Evolutionary conservation across 2,113 vertebrate genomes (phyloP), one percentile per base, ranked within the genome.

Genomic region (Bubo bubo): DNA sequence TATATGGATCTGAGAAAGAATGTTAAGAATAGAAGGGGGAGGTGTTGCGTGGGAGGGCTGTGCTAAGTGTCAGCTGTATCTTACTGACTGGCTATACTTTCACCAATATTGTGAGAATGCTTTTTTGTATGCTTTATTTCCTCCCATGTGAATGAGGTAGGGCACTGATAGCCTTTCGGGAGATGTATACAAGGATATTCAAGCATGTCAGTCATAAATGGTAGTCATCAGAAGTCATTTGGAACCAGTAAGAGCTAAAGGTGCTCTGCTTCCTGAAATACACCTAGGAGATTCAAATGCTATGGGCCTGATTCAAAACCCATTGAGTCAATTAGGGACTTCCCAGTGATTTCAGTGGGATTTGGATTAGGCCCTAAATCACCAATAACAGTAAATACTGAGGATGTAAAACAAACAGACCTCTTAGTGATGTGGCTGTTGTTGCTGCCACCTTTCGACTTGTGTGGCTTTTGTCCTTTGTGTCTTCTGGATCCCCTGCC

Each of bases 401-500:
- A 87, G 53, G 30, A 10, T 90, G 74, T 79, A 82, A 94, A 95
- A 18, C 73, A 87, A 94, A 41, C 58, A 91, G 67, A 53, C 24
- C 8, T 81, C 60, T 72, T 63, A 64, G 86, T 85, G 52, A 35
- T 47, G 49, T 62, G 43, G 21, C 70, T 91, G 24, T 88, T 83
- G 58, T 49, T 96, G 58, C 81, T 95, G 81, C n/a, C 74, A 76
- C 75, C 70, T 90, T 88, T 94, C 11, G 7, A 56, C 7, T 27
- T 83, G 67, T 92, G 82, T 94, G 71, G 72, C 71, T 93, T 95
- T 82, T 91, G 88, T 95, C 79, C 71, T 93, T 93, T 94, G 86
- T 94, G 91, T 94, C 77, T 88, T 87, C 58, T 91, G 77, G 39
- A 62, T 86, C 37, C 22, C 66, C 18, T 73, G 85, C 45, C 66